Base-by-base conservation (phyloP, 2,113 vertebrate genomes). In the Hemiscyllium ocellatum region DNA sequence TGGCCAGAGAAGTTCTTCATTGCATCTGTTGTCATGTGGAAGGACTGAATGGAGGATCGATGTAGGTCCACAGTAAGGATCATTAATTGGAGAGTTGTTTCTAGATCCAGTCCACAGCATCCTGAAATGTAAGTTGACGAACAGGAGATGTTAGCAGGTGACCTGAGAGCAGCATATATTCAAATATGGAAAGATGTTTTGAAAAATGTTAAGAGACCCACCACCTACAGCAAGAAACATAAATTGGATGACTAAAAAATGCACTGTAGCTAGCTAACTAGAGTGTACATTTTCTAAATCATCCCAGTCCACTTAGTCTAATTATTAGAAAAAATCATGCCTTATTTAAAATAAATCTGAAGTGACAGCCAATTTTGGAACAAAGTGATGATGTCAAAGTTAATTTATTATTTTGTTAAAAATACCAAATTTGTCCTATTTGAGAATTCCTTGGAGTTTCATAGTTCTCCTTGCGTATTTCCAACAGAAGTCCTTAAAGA, bases 11-110 rank as follows among this genome's bases (percentile, higher is more conserved):
- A 20, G 87, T 93, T 93, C 56, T 33, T 93, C 33, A 68, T 66
- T 93, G 19, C n/a, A 66, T 24, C 87, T 90, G 29, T 37, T 91
- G 87, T 91, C 87, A 93, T 93, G 89, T 93, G 89, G 89, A 93
- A 93, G 89, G 68, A 33, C 61, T n/a, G n/a, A 93, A 19, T 93
- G n/a, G 61, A 66, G 61, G 61, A 66, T 68, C 8, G 61, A 42
- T n/a, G 65, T n/a, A 33, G 80, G 19, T 33, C 33, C 17, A 68
- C 61, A 66, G 26, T 29, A 93, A 93, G 61, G 61, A 68, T 66
- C 89, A 93, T 66, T n/a, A 20, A 33, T 93, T 15, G 33, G 89
- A n/a, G 56, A 66, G 61, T 93, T 68, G n/a, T 33, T 93, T 93
- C 33, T 65, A n/a, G 10, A 90, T 65, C 26, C 12, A 33, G 52